Evolutionary conservation across 2,113 vertebrate genomes (phyloP).

Genomic region (Carollia perspicillata): DNA sequence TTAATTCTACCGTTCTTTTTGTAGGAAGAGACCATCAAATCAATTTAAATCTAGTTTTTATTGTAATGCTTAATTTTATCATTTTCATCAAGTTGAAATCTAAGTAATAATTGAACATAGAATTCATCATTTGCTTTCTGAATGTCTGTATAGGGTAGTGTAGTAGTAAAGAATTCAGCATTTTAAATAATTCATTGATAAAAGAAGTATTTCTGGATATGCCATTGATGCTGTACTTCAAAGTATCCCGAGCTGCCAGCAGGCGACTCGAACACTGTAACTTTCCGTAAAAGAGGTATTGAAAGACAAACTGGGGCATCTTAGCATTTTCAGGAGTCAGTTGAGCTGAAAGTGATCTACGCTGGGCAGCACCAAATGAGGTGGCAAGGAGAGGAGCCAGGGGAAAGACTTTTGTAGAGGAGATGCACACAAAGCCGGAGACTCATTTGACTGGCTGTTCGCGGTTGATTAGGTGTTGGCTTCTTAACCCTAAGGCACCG

Average conservation of each 20-base stretch:
- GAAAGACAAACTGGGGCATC: background rate
- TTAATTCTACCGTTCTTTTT: background rate
- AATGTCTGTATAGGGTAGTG: background rate
- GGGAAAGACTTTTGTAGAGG: background rate
- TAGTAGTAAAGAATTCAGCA: constrained; percentile 50
- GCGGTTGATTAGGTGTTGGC: background rate
- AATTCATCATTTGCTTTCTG: constrained; percentile 47
- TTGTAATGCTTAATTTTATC: background rate
- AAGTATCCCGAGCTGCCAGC: constrained; percentile 69
- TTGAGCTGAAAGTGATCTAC: background rate
- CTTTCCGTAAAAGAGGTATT: constrained; percentile 71
- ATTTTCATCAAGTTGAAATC: constrained; percentile 23
- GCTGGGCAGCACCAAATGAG: background rate
- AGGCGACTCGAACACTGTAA: constrained; percentile 62
- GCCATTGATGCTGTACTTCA: constrained; percentile 75
- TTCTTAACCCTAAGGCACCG: background rate
- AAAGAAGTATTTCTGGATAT: constrained; percentile 73
- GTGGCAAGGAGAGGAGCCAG: background rate
- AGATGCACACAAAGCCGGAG: background rate
- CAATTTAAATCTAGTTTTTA: background rate
- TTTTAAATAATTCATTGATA: constrained; percentile 69
- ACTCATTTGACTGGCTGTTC: background rate
- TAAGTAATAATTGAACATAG: background rate
- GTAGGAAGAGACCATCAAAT: background rate
- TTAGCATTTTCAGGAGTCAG: background rate